Evolutionary conservation across 1,140 invertebrate species (phyloP).

Genomic region (Pogonognathellus flavescens): DNA sequence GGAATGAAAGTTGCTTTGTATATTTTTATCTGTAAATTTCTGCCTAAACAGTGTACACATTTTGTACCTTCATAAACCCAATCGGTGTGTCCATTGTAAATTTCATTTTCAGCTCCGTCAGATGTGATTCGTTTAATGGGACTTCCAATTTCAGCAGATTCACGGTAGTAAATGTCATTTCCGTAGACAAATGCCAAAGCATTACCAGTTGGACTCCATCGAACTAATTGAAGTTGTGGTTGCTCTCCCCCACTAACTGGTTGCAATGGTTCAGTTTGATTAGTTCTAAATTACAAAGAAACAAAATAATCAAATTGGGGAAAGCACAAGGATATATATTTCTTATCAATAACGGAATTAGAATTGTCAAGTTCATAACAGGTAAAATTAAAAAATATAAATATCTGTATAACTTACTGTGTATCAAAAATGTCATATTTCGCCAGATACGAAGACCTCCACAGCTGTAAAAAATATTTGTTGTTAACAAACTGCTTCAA

Average conservation of each 20-base stretch:
- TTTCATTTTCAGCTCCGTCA: conserved; percentile 22
- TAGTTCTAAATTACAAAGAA: neutral
- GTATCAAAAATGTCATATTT: neutral
- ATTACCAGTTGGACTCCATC: conserved; percentile 81
- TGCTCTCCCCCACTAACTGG: neutral
- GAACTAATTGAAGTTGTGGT: conserved; percentile 76
- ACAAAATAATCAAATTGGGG: no score
- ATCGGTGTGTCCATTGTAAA: conserved; percentile 86
- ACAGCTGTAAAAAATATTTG: neutral
- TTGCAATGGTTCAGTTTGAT: neutral
- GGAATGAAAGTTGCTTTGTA: neutral
- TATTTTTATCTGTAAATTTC: neutral
- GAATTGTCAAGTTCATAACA: neutral
- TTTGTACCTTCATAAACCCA: conserved; percentile 84
- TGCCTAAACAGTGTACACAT: neutral
- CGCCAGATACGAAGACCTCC: neutral
- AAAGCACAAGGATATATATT: neutral
- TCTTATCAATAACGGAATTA: neutral
- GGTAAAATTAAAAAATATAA: neutral
- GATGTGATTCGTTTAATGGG: neutral
- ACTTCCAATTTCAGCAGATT: conserved; percentile 67
- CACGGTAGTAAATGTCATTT: conserved; percentile 85
- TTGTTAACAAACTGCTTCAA: neutral
- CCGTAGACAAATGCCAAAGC: conserved; percentile 82
- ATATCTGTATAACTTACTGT: neutral